Evolutionary conservation across 53 echinoderm and acorn worm genomes (phyloP).

Genomic region (Paracentrotus lividus): DNA sequence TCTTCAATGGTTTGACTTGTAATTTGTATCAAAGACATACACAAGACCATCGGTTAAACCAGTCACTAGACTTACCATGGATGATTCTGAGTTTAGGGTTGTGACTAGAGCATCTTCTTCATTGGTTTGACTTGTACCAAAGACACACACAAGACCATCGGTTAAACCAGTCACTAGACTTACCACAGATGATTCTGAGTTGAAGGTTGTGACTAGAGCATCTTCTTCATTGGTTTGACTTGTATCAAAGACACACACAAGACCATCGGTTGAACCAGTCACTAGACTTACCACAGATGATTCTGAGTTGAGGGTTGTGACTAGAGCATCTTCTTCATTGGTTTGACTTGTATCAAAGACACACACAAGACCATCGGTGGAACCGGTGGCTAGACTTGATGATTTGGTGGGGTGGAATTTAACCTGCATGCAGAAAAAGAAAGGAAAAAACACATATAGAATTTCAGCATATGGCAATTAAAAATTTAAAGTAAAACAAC

Average conservation of each 20-base stretch:
- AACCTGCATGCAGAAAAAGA: conserved; percentile 70
- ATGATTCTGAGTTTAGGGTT: conserved; percentile 95
- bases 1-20: conserved; percentile 95
- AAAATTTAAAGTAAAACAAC: not conserved
- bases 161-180: conserved; percentile 92
- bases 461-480: not conserved
- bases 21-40: conserved; percentile 94
- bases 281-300: conserved; percentile 96
- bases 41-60: conserved; percentile 96
- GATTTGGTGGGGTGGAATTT: conserved; percentile 93
- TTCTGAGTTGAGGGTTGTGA: conserved; percentile 97
- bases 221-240: conserved; percentile 98
- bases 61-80: conserved; percentile 93
- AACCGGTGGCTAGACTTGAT: conserved; percentile 89
- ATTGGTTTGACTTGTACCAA: conserved; percentile 96
- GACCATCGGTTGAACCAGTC: conserved; percentile 94
- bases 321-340: conserved; percentile 96
- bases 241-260: conserved; percentile 97
- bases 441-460: not conserved
- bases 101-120: conserved; percentile 98
- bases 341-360: conserved; percentile 97
- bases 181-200: conserved; percentile 99
- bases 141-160: conserved; percentile 95
- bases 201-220: conserved; percentile 95
- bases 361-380: conserved; percentile 95